Conservation (phyloP, 1,140 invertebrate species). For the Diuraphis noxia region DNA sequence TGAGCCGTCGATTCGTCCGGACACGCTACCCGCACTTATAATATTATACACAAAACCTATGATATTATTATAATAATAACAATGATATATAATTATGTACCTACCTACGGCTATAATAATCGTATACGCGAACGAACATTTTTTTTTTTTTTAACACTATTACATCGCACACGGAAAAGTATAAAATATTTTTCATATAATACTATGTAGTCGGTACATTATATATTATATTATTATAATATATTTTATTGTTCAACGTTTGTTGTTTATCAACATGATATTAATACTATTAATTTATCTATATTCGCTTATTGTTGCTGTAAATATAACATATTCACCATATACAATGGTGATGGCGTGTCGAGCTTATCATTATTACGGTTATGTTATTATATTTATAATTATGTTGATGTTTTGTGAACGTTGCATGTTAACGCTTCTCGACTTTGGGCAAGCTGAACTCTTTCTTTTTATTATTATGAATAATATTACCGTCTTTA, state of each 20-base stretch:
- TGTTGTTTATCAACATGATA: neutral
- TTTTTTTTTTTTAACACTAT: too few species aligned
- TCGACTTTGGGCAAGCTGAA: constrained; percentile 53
- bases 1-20: neutral
- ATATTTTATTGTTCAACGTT: neutral
- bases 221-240: neutral
- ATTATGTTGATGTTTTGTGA: neutral
- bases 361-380: neutral
- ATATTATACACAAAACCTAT: neutral
- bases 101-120: neutral
- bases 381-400: neutral
- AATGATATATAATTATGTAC: neutral
- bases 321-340: neutral
- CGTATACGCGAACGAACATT: too few species aligned
- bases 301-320: neutral
- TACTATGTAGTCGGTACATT: neutral
- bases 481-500: neutral
- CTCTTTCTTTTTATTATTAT: neutral
- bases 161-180: neutral
- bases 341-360: neutral
- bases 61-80: neutral
- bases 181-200: neutral
- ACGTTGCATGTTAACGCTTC: constrained; percentile 41
- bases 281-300: neutral
- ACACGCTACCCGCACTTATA: too few species aligned